Evolutionary conservation across 2,888 invertebrate genomes (phyloP), one percentile per base, ranked within the genome.

Genomic region (Eristalinus aeneus): DNA sequence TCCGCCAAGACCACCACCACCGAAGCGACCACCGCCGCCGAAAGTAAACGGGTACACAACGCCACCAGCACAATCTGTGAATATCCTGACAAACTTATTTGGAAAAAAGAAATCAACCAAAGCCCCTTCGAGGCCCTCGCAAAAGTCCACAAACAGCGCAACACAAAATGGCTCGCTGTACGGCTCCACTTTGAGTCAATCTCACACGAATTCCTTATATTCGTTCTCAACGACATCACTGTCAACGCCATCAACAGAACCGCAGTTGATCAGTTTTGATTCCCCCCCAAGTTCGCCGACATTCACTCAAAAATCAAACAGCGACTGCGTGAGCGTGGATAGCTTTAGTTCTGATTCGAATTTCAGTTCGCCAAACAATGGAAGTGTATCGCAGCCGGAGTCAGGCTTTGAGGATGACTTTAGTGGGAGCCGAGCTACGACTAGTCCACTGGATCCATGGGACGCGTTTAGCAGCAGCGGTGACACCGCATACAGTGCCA

Each of bases 321-420:
- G 96, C 90, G 96, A 96, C 90, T 96, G 96, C 39, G 94, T 96
- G 9, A 96, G 96, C 91, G 94, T 96, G 20, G 95, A 96, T 89
- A 96, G 96, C 90, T 96, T 96, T 89, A 96, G 96, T 74, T 96
- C 96, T 11, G 96, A 96, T 91, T 95, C 95, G 39, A 95, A 95
- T 87, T 94, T 94, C 72, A 95, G 94, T 89, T 92, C 92, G 1
- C 92, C 93, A 12, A 90, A 92, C 78, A 92, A 92, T 88, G 95
- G 95, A 16, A 95, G 94, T 90, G 94, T 94, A 8, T 96, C 96
- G 4, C 95, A 96, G 90, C 95, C 95, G 58, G 96, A 96, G 90
- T 96, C 96, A 92, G 96, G 96, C 3, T 97, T 97, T 90, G 97
- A 97, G 91, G 97, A 97, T 93, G 97, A 97, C 91, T 96, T 96